A percentile compares a stretch with the other conserved stretches of the same genome.
These are phyloP conservation scores for Eupithecia abbreviata DNA, from an alignment of 2,888 invertebrate genomes.

Conservation along the genomic window DNA sequence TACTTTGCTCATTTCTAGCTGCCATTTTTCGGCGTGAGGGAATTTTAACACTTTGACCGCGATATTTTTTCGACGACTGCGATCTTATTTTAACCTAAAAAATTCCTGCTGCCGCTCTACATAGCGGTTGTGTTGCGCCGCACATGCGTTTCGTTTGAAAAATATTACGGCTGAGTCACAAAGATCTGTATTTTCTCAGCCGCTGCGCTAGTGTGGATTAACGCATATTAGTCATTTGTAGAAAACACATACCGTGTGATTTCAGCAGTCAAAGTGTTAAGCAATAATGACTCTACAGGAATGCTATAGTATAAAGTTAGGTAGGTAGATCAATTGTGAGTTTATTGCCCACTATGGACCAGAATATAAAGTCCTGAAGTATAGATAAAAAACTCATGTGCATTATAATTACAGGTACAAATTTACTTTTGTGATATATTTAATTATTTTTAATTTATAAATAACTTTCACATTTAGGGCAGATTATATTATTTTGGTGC, in stretches of 20 bases:
- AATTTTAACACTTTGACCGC: no score
- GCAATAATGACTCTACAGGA: background rate
- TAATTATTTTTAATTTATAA: conserved; percentile 56
- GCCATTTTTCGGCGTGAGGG: background rate
- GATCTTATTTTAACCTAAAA: no score
- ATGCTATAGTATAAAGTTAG: background rate
- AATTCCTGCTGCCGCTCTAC: no score
- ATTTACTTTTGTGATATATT: conserved; percentile 67
- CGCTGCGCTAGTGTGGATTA: no score
- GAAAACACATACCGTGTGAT: no score
- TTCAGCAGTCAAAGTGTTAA: no score
- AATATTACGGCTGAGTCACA: no score
- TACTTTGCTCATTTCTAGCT: background rate
- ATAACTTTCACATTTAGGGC: conserved; percentile 39
- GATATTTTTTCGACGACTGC: no score
- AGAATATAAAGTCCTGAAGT: conserved; percentile 1
- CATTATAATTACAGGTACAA: conserved; percentile 61
- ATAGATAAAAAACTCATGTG: conserved; percentile 11
- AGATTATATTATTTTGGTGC: conserved; percentile 42
- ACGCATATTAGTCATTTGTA: no score
- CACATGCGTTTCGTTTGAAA: no score
- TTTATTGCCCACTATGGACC: conserved; percentile 11
- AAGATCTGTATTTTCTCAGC: no score
- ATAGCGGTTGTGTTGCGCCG: no score
- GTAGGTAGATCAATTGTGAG: background rate